phyloP scores from a whole-genome alignment of 2,888 invertebrate genomes.

The Busseola fusca region DNA sequence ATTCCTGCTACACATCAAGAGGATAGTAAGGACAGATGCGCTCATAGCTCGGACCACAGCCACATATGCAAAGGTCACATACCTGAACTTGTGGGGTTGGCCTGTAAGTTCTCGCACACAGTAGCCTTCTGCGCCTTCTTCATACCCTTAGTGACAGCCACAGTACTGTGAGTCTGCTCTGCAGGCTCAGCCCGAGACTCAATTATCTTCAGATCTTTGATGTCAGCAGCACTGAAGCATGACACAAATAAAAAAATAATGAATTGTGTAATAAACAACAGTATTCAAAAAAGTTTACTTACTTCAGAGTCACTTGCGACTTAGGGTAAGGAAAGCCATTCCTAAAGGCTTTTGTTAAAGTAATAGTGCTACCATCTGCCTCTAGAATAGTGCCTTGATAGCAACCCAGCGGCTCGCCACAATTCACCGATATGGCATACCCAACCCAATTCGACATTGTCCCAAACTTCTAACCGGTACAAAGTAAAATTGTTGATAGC shows the following conservation, averaged over 20 bases:
- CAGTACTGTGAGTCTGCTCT: constrained; percentile 81
- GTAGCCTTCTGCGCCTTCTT: constrained; percentile 79
- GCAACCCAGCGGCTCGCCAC: constrained; percentile 92
- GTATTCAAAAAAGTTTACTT: constrained; percentile 54
- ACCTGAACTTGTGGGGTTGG: constrained; percentile 76
- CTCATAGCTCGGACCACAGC: not conserved
- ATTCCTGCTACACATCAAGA: not conserved
- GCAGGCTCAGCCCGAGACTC: constrained; percentile 87
- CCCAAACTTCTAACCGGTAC: constrained; percentile 10
- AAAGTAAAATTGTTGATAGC: constrained; percentile 7
- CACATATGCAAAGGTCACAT: constrained; percentile 8
- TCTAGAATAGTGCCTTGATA: constrained; percentile 94
- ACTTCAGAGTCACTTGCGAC: constrained; percentile 86
- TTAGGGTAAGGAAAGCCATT: constrained; percentile 91
- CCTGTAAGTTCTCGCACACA: constrained; percentile 82
- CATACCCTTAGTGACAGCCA: constrained; percentile 75
- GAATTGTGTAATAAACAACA: not conserved
- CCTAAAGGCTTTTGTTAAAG: constrained; percentile 94
- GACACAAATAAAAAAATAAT: not conserved
- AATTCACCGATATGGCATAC: constrained; percentile 95
- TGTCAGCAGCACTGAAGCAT: constrained; percentile 91
- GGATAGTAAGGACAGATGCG: not conserved
- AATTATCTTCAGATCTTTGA: constrained; percentile 93
- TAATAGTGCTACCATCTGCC: constrained; percentile 92
- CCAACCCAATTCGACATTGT: constrained; percentile 92